A percentile compares a stretch with the other conserved stretches of the same genome.
phyloP scores from a whole-genome alignment of 2,113 vertebrate species.

The Probosciger aterrimus region DNA sequence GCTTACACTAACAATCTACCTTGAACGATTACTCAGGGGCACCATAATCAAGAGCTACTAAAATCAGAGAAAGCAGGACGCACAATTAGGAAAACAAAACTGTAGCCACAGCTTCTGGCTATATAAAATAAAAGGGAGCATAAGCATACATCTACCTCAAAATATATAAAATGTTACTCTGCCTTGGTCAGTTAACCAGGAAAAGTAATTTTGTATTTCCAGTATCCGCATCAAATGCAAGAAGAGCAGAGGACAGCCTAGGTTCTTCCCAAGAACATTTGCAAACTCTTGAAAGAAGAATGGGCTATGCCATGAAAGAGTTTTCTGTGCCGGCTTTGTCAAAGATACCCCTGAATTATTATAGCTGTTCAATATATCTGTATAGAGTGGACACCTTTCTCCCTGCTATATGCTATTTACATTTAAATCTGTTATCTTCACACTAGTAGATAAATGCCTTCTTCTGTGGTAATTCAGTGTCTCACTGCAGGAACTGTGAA shows the following conservation, averaged over 20 bases:
- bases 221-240: background rate
- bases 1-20: constrained; percentile 39
- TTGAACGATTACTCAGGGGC: constrained; percentile 24
- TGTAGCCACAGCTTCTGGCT: background rate
- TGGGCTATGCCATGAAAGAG: fast-evolving
- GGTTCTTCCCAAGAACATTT: background rate
- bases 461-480: background rate
- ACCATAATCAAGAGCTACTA: constrained; percentile 2
- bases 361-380: background rate
- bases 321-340: background rate
- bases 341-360: background rate
- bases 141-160: background rate
- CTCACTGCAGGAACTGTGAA: background rate
- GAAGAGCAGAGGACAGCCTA: background rate
- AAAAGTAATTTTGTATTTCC: background rate
- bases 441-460: background rate
- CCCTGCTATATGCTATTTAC: background rate
- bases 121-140: background rate
- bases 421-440: background rate
- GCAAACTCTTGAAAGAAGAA: background rate
- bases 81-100: constrained; percentile 30
- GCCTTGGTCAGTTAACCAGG: background rate
- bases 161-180: background rate
- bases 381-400: background rate
- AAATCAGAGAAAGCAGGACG: constrained; percentile 29